Evolutionary conservation across 2,888 invertebrate genomes (phyloP), one percentile per base, ranked within the genome.

Genomic region (Hypsopygia costalis): DNA sequence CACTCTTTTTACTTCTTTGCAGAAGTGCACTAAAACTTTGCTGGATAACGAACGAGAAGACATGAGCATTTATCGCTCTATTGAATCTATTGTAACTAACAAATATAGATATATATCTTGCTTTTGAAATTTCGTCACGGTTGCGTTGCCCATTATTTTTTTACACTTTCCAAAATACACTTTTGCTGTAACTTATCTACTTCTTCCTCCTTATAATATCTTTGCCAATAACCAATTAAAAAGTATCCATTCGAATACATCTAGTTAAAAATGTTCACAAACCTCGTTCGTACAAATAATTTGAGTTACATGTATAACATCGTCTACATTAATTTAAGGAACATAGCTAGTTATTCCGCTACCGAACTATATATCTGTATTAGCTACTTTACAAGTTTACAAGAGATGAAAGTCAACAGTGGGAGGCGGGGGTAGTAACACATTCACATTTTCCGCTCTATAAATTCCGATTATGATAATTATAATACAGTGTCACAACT

Each of bases 361-460:
- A 83, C 81, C 54, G 57, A 60, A 67, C 75, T 81, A 80, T 76
- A 6, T 56, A 63, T 54, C 66, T 63, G 65, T 70, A 65, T 65
- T 66, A 62, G 51, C 80, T 83, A 82, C 80, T 76, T 79, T 80
- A 82, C 77, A 79, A 77, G 75, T 77, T 66, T 74, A 75, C 69
- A 77, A 73, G 74, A 75, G 75, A 69, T 71, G 64, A 69, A 69
- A 65, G 57, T 70, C 58, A 74, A 76, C 71, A 74, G 69, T 63
- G 56, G 50, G 55, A 67, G 66, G 64, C 64, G 49, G 46, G 46
- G 50, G 41, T 46, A 21, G 52, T 34, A 43, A 46, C 51, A 44
- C 56, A 51, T 53, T 56, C 62, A 53, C 55, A 25, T 25, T 25
- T 25, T 25, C 2, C 25, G 7, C 25, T n/a, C 25, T 2, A n/a